Evolutionary conservation across 2,888 invertebrate genomes (phyloP).

Genomic region (Amorpha juglandis): DNA sequence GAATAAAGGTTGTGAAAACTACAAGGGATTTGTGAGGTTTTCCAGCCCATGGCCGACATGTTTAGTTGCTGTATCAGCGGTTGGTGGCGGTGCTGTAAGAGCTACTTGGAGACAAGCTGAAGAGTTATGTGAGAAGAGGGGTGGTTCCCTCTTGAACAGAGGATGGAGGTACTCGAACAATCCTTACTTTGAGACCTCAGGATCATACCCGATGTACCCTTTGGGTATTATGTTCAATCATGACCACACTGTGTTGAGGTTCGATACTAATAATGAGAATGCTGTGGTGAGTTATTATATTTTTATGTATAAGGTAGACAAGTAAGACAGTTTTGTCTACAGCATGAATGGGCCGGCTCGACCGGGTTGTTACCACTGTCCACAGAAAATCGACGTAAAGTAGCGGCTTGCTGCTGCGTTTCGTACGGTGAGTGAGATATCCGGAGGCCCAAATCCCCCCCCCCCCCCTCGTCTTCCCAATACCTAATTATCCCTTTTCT

Average conservation of each 20-base stretch:
- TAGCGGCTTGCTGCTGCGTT: too few relatives aligned
- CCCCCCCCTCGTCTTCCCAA: too few relatives aligned
- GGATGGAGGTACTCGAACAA: slow-evolving; percentile 76
- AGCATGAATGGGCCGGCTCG: too few relatives aligned
- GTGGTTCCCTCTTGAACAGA: slow-evolving; percentile 62
- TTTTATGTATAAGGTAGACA: background rate
- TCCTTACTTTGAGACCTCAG: slow-evolving; percentile 47
- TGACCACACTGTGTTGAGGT: slow-evolving; percentile 48
- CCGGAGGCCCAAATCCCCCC: too few relatives aligned
- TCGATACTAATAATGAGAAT: slow-evolving; percentile 49
- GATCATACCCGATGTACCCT: slow-evolving; percentile 47
- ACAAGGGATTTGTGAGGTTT: slow-evolving; percentile 55
- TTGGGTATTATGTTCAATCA: slow-evolving; percentile 59
- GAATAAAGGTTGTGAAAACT: slow-evolving; percentile 55
- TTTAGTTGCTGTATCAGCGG: slow-evolving; percentile 52
- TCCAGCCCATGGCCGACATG: slow-evolving; percentile 68
- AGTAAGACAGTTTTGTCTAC: too few relatives aligned
- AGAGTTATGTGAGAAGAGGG: slow-evolving; percentile 57
- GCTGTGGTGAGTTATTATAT: slow-evolving; percentile 37
- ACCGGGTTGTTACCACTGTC: too few relatives aligned
- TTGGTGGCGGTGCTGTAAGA: slow-evolving; percentile 59
- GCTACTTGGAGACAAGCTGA: slow-evolving; percentile 72
- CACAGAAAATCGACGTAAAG: too few relatives aligned
- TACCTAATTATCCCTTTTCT: too few relatives aligned
- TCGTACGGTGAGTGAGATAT: too few relatives aligned